Base-by-base conservation (phyloP, 2,797 vertebrate species). In the Pipistrellus kuhlii region DNA sequence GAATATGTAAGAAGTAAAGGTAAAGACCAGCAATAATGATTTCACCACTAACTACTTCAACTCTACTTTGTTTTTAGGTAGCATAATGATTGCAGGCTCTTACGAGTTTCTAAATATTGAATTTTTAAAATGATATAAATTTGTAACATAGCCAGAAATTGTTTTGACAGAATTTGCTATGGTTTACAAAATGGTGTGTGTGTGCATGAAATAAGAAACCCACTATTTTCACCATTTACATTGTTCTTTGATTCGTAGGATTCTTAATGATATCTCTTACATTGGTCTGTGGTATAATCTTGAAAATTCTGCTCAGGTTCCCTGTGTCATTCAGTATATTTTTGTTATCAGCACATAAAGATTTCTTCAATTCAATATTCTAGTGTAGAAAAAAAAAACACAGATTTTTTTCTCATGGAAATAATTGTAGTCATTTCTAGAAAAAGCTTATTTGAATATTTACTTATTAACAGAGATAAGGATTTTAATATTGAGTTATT, bases 121-220 rank as follows among this genome's bases (percentile, higher is more conserved):
- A 10, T 85, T 92, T 94, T 96, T 72, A 23, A 88, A 94, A 46
- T 93, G 12, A 38, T 59, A 23, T 69, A 91, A 84, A 88, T 94
- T 82, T 95, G 53, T 66, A 91, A 53, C 9, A 10, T 30, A 87
- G 41, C 30, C 21, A 73, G n/a, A 78, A 68, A 81, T 66, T 92
- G 5, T 88, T 88, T 35, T 93, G 41, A 83, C 25, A 91, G 53
- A 62, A 81, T 84, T 89, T 92, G 15, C 80, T 76, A 18, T 83
- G 88, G 25, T 78, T 84, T 92, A 71, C 18, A 51, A 51, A 88
- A 1, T 94, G 55, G 11, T 84, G 15, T 93, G 11, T 76, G 27
- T 95, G 77, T 21, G 2, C 10, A 3, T 88, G 14, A 68, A 93
- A 59, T 91, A 77, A 92, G 41, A 30, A 78, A 38, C 73, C 3